These are phyloP conservation scores for Cladopsammia gracilis DNA, from an alignment of 64 coral and sea anemone species.

Conservation along the genomic window DNA sequence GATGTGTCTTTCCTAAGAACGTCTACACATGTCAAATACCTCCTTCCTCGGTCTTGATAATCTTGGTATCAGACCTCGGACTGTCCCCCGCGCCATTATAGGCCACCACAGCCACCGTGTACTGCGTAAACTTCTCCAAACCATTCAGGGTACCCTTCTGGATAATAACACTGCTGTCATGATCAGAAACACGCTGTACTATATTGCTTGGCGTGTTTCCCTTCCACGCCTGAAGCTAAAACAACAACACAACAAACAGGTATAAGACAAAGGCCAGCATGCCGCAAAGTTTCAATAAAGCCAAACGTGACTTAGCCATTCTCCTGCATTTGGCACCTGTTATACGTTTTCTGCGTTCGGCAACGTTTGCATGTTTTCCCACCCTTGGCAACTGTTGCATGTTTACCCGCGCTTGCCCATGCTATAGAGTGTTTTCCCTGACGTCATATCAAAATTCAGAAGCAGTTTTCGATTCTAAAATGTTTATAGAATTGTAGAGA, in stretches of 20 bases:
- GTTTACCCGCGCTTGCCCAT: no score
- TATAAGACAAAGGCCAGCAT: neutral
- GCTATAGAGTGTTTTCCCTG: no score
- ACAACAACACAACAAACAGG: neutral
- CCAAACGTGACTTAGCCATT: no score
- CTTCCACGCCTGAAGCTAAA: slow-evolving; percentile 68
- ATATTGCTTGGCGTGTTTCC: slow-evolving; percentile 30
- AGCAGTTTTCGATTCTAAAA: no score
- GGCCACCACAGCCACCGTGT: slow-evolving; percentile 70
- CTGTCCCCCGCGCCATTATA: slow-evolving; percentile 83
- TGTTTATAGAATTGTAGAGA: no score
- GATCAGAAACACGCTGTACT: neutral
- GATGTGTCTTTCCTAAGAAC: no score
- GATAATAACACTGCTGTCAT: slow-evolving; percentile 38
- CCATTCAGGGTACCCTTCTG: slow-evolving; percentile 67
- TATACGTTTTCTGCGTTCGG: no score
- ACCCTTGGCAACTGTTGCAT: neutral
- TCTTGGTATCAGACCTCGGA: slow-evolving; percentile 62
- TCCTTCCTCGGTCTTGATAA: slow-evolving; percentile 83
- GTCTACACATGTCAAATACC: slow-evolving; percentile 1
- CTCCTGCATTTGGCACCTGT: no score
- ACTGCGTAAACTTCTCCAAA: slow-evolving; percentile 84
- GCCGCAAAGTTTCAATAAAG: neutral
- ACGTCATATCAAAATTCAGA: no score
- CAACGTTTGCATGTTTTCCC: no score